Evolutionary conservation across 2,113 vertebrate species (phyloP).

Genomic region (Coptodon rendalli): DNA sequence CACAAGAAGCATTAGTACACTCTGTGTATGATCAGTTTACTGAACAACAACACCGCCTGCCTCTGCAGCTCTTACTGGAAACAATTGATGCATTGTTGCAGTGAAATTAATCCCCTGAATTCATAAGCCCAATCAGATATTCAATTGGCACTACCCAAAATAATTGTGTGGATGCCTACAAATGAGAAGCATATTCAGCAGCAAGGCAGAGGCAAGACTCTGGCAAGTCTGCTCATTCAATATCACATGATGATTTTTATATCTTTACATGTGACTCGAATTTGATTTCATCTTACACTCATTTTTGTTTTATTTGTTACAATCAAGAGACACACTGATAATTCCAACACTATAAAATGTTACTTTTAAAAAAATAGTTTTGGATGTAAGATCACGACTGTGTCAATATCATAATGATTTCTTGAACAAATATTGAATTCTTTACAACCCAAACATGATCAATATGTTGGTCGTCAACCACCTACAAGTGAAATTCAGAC

Average conservation of each 20-base stretch:
- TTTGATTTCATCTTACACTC: slow-evolving; percentile 5
- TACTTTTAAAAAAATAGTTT: not conserved
- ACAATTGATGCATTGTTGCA: slow-evolving; percentile 83
- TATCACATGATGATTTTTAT: slow-evolving; percentile 36
- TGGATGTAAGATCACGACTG: not conserved
- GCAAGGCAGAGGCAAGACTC: not conserved
- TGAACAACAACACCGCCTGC: slow-evolving; percentile 72
- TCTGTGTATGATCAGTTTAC: slow-evolving; percentile 82
- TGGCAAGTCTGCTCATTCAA: not conserved
- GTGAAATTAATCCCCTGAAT: slow-evolving; percentile 87
- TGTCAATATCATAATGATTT: not conserved
- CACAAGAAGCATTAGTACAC: slow-evolving; percentile 76
- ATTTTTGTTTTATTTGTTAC: not conserved
- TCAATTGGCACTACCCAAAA: slow-evolving; percentile 78
- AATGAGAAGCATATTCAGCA: slow-evolving; percentile 59
- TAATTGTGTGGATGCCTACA: slow-evolving; percentile 76
- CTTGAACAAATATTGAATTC: slow-evolving; percentile 31
- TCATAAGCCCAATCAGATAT: slow-evolving; percentile 87
- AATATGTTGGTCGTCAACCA: slow-evolving; percentile 44
- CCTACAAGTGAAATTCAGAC: slow-evolving; percentile 43
- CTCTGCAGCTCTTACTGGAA: slow-evolving; percentile 78
- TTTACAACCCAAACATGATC: slow-evolving; percentile 61
- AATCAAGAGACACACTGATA: not conserved
- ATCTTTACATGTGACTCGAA: slow-evolving; percentile 13
- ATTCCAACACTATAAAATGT: not conserved